Evolutionary conservation across 2,113 vertebrate species (phyloP).

Genomic region (Corvus hawaiiensis): DNA sequence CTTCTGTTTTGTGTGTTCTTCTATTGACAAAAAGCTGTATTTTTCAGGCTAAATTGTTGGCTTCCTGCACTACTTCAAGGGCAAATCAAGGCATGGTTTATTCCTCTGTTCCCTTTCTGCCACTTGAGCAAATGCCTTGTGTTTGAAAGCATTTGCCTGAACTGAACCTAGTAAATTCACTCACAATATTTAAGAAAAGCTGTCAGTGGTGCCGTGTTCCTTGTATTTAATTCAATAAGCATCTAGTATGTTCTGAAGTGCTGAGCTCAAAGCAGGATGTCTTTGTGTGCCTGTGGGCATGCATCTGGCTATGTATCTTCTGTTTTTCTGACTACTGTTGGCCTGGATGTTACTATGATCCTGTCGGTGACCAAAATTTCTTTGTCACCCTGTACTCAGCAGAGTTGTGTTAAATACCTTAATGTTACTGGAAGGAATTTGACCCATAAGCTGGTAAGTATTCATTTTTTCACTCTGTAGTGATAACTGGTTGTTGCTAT

Average conservation of each 20-base stretch:
- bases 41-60: neutral
- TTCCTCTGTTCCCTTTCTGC: neutral
- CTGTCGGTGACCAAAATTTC: rapidly evolving
- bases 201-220: neutral
- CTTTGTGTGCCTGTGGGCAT: neutral
- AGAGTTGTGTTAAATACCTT: neutral
- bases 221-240: neutral
- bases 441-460: neutral
- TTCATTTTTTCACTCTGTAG: neutral
- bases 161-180: neutral
- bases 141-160: constrained; percentile 23
- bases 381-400: neutral
- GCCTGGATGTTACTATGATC: neutral
- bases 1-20: neutral
- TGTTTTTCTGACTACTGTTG: neutral
- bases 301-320: neutral
- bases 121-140: neutral
- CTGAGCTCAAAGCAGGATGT: rapidly evolving
- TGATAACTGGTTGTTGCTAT: neutral
- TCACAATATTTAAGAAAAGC: neutral
- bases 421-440: neutral
- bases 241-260: neutral
- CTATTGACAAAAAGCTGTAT: neutral
- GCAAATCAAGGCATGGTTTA: neutral
- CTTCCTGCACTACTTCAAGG: neutral